Percentiles rank a stretch among this genome's conserved stretches.
Conservation (phyloP, 2,888 invertebrate genomes). For the Cyrtodaria siliqua region DNA sequence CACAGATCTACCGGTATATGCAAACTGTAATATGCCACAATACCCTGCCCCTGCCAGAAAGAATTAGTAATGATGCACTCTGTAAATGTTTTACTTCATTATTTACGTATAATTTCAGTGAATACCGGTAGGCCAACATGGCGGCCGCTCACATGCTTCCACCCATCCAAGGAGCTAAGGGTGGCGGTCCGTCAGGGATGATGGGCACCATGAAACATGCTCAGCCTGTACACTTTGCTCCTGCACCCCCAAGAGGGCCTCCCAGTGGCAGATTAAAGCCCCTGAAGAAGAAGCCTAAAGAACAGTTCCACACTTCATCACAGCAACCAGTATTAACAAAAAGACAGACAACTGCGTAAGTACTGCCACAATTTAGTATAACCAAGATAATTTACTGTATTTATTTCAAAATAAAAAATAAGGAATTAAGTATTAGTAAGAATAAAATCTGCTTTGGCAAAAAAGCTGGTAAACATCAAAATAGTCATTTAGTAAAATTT, state of each 20-base stretch:
- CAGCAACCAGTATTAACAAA: slow-evolving; percentile 77
- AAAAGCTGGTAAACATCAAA: no score
- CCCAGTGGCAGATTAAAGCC: slow-evolving; percentile 73
- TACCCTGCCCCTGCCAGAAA: no score
- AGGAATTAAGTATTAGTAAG: no score
- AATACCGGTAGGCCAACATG: slow-evolving; percentile 72
- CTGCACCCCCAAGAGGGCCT: slow-evolving; percentile 68
- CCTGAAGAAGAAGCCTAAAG: slow-evolving; percentile 60
- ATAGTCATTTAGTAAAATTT: no score
- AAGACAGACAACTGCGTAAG: slow-evolving; percentile 81
- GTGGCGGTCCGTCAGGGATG: slow-evolving; percentile 52
- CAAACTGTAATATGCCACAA: no score
- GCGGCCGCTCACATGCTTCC: slow-evolving; percentile 77
- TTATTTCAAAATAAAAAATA: no score
- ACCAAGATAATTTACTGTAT: no score
- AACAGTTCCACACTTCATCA: slow-evolving; percentile 65
- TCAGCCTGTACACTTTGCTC: slow-evolving; percentile 66
- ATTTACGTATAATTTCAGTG: no score
- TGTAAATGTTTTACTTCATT: no score
- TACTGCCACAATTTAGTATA: slow-evolving; percentile 9
- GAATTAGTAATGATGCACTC: no score
- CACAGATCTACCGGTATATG: no score
- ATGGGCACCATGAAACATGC: slow-evolving; percentile 57
- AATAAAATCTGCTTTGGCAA: no score
- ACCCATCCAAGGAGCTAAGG: slow-evolving; percentile 73